Percentiles rank a stretch among this genome's conserved stretches.
Evolutionary conservation across 2,113 vertebrate species (phyloP).

Genomic region (Centropristis striata): DNA sequence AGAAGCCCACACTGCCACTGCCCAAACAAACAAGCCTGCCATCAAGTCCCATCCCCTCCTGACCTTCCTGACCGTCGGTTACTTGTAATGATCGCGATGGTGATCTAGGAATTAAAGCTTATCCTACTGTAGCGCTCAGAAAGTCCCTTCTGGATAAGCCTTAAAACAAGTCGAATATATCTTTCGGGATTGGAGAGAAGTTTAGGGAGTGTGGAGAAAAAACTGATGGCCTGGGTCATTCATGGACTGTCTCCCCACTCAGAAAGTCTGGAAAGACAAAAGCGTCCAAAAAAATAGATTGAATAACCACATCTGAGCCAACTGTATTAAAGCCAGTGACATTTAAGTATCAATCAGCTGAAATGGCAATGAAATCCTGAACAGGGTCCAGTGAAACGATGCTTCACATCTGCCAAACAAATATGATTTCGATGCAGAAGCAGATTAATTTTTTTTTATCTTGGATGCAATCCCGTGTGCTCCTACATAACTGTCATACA

Average conservation of each 20-base stretch:
- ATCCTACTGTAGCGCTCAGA: constrained; percentile 2
- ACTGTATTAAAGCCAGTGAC: constrained; percentile 56
- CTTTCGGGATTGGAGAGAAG: constrained; percentile 31
- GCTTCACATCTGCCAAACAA: constrained; percentile 60
- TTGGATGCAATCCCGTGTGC: constrained; percentile 39
- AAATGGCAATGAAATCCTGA: constrained; percentile 51
- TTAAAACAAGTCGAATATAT: constrained; percentile 27
- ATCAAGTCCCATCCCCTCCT: constrained; percentile 26
- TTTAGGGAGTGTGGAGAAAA: constrained; percentile 8
- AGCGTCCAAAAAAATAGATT: constrained; percentile 32
- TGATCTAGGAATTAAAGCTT: constrained; percentile 61
- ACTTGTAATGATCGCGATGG: constrained; percentile 36
- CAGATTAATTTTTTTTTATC: constrained; percentile 37
- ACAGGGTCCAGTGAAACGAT: constrained; percentile 29
- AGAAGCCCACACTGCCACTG: constrained; percentile 59
- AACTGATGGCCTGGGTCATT: constrained; percentile 19
- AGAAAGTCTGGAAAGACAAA: constrained; percentile 12
- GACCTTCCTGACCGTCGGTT: constrained; percentile 43
- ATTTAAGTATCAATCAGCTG: constrained; percentile 60
- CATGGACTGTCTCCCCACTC: constrained; percentile 32
- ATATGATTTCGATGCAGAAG: constrained; percentile 47
- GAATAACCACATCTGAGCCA: constrained; percentile 41
- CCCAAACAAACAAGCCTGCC: constrained; percentile 56
- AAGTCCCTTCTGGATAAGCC: constrained; percentile 11
- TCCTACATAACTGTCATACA: constrained; percentile 21